Conservation (phyloP, 2,888 invertebrate genomes). For the Phasia obesa region DNA sequence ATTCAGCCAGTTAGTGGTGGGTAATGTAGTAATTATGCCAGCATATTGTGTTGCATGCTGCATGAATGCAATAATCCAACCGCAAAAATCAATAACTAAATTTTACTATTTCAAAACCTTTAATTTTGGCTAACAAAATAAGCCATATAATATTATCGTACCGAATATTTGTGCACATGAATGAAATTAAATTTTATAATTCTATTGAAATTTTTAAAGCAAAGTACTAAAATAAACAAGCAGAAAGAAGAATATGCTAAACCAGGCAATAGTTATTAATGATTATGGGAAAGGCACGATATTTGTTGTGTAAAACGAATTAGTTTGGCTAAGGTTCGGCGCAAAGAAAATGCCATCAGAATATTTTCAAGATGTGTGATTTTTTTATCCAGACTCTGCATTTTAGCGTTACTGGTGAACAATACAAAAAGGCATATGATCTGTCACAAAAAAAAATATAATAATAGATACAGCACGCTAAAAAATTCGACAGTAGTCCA, state of each 20-base stretch:
- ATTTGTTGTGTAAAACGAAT: not conserved
- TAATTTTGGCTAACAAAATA: slow-evolving; percentile 39
- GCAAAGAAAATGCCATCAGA: no score
- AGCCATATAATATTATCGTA: slow-evolving; percentile 34
- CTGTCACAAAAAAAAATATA: no score
- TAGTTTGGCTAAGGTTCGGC: not conserved
- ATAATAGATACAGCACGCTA: no score
- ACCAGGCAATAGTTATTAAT: slow-evolving; percentile 7
- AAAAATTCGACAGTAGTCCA: no score
- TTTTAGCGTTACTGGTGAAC: no score
- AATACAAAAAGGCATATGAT: no score
- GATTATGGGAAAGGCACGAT: slow-evolving; percentile 28
- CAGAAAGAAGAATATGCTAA: slow-evolving; percentile 7
- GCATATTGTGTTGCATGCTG: slow-evolving; percentile 55
- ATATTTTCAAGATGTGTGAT: no score
- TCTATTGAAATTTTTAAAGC: slow-evolving; percentile 57
- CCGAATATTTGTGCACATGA: not conserved
- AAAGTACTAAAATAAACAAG: slow-evolving; percentile 1
- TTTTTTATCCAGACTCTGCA: no score
- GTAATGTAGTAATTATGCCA: slow-evolving; percentile 49
- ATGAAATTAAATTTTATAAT: slow-evolving; percentile 62
- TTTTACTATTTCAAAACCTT: slow-evolving; percentile 58
- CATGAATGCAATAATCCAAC: slow-evolving; percentile 46
- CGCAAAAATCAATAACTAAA: slow-evolving; percentile 66
- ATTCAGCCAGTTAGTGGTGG: slow-evolving; percentile 8